Evolutionary conservation across 2,113 vertebrate genomes (phyloP).

Genomic region (Amblyornis subalaris): DNA sequence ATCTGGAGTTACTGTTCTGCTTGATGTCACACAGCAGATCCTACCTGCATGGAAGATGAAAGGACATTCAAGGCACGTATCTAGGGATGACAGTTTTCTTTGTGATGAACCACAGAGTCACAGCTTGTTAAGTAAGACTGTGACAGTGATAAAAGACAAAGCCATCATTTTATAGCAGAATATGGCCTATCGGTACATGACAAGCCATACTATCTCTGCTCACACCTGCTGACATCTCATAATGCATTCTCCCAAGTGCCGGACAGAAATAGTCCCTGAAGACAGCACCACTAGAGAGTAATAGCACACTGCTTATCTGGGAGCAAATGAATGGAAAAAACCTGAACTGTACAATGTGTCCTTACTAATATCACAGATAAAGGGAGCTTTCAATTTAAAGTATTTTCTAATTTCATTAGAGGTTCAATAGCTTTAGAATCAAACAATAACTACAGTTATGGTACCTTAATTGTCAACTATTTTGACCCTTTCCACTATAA

Average conservation of each 20-base stretch:
- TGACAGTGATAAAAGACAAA: constrained; percentile 80
- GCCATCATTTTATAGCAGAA: constrained; percentile 70
- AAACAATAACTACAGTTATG: neutral
- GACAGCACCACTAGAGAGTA: constrained; percentile 71
- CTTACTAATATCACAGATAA: constrained; percentile 61
- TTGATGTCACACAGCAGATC: constrained; percentile 67
- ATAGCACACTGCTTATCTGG: constrained; percentile 77
- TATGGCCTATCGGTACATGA: constrained; percentile 78
- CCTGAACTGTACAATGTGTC: constrained; percentile 57
- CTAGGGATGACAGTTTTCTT: constrained; percentile 74
- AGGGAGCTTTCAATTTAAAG: constrained; percentile 17
- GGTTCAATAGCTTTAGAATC: neutral
- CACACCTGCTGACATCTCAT: constrained; percentile 79
- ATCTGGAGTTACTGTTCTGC: constrained; percentile 66
- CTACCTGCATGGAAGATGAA: constrained; percentile 67
- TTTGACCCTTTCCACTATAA: neutral
- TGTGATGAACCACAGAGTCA: constrained; percentile 81
- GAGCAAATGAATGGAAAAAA: constrained; percentile 73
- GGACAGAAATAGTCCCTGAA: constrained; percentile 76
- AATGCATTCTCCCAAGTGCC: constrained; percentile 76
- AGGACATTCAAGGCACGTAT: constrained; percentile 68
- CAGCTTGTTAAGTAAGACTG: constrained; percentile 73
- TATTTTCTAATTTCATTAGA: constrained; percentile 22
- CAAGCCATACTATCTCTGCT: constrained; percentile 80
- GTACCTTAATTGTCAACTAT: neutral